Evolutionary conservation across 1,140 invertebrate genomes (phyloP).

Genomic region (Papilio machaon): DNA sequence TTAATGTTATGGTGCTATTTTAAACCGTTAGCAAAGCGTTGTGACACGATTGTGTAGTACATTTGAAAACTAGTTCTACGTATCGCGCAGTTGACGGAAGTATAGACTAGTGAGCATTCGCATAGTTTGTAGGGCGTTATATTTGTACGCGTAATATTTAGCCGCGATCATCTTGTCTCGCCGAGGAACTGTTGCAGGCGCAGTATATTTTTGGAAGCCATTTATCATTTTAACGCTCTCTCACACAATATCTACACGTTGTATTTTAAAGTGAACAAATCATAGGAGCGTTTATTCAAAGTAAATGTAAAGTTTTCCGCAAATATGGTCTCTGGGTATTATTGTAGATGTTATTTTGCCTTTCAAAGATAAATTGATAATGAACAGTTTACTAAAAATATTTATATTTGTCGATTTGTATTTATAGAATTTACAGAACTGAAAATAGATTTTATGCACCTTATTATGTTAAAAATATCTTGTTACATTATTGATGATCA

Average conservation of each 20-base stretch:
- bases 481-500: no score
- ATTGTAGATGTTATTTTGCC: neutral
- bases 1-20: neutral
- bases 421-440: neutral
- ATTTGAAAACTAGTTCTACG: slow-evolving; percentile 1
- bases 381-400: neutral
- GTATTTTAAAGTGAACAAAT: slow-evolving; percentile 34
- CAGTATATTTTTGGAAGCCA: slow-evolving; percentile 36
- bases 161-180: slow-evolving; percentile 36
- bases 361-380: neutral
- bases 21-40: neutral
- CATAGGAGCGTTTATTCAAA: slow-evolving; percentile 16
- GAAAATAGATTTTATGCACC: no score
- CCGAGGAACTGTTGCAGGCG: slow-evolving; percentile 23
- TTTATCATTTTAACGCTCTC: slow-evolving; percentile 38
- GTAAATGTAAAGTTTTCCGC: slow-evolving; percentile 6
- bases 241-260: slow-evolving; percentile 17
- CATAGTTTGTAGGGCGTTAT: slow-evolving; percentile 15
- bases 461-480: no score
- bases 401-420: neutral
- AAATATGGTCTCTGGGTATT: neutral
- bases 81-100: slow-evolving; percentile 2
- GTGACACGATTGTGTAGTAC: slow-evolving; percentile 1
- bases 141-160: slow-evolving; percentile 34
- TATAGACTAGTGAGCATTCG: slow-evolving; percentile 1